Conservation (phyloP, 2,888 invertebrate species). For the Eledone cirrhosa region DNA sequence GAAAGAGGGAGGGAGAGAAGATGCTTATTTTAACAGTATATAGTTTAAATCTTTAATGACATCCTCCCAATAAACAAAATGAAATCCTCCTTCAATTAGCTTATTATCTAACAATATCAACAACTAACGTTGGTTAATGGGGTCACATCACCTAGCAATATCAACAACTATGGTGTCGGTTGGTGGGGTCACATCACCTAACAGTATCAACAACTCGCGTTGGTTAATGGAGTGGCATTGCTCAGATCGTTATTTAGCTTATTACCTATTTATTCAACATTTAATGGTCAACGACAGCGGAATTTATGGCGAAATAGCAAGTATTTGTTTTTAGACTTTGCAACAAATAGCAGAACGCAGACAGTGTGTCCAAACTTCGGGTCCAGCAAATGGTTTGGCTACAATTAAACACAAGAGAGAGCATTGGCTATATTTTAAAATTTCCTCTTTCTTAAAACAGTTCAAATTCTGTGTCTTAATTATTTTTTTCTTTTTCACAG, state of each 20-base stretch:
- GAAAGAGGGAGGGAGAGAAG: background rate
- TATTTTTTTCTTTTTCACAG: too few species aligned
- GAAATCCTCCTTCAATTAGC: too few species aligned
- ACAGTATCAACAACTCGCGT: background rate
- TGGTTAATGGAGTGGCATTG: slow-evolving; percentile 12
- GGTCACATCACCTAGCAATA: background rate
- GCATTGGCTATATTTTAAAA: too few species aligned
- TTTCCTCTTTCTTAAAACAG: too few species aligned
- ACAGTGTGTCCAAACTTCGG: slow-evolving; percentile 17
- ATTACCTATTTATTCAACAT: slow-evolving; percentile 18
- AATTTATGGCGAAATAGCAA: slow-evolving; percentile 14
- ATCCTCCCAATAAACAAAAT: too few species aligned
- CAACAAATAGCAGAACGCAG: slow-evolving; percentile 24
- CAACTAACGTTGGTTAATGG: too few species aligned
- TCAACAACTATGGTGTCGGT: too few species aligned
- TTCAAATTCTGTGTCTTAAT: too few species aligned
- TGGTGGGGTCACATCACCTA: background rate
- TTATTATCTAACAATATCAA: too few species aligned
- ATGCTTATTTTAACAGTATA: too few species aligned
- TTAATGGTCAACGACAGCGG: background rate
- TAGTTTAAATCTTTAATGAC: too few species aligned
- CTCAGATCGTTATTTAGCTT: slow-evolving; percentile 21
- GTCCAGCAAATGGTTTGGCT: slow-evolving; percentile 20
- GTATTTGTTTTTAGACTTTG: slow-evolving; percentile 5
- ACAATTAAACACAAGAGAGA: background rate